Conservation (phyloP, 2,797 vertebrate species). For the Falco berigora region DNA sequence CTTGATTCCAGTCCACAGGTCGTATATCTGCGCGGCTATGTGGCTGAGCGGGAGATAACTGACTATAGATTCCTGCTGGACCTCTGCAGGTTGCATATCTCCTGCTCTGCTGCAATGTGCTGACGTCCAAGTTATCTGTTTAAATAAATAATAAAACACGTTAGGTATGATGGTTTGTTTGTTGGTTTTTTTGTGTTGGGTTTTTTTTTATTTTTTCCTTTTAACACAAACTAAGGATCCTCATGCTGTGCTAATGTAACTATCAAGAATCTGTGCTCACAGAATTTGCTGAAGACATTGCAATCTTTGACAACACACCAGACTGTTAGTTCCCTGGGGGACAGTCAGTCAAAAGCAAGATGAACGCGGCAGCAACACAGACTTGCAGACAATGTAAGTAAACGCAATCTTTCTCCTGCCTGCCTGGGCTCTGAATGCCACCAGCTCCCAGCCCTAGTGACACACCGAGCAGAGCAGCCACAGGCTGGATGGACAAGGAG, state of each 20-base stretch:
- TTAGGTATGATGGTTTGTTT: neutral
- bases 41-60: conserved; percentile 90
- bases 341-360: neutral
- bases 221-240: neutral
- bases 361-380: neutral
- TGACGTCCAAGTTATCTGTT: conserved; percentile 87
- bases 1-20: conserved; percentile 85
- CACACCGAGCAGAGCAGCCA: neutral
- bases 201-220: neutral
- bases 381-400: neutral
- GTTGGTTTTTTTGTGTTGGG: neutral
- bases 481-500: neutral
- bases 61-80: conserved; percentile 82
- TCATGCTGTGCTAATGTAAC: neutral
- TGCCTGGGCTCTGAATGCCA: neutral
- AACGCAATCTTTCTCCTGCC: neutral
- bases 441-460: neutral
- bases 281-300: neutral
- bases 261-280: neutral
- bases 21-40: conserved; percentile 86
- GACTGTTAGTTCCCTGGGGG: neutral
- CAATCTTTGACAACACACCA: neutral
- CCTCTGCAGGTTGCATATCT: conserved; percentile 79
- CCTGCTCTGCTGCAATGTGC: conserved; percentile 77
- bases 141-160: neutral